Percentiles rank a stretch among this genome's conserved stretches.
Evolutionary conservation across 2,888 invertebrate species (phyloP).

Genomic region (Pseudoips prasinana): DNA sequence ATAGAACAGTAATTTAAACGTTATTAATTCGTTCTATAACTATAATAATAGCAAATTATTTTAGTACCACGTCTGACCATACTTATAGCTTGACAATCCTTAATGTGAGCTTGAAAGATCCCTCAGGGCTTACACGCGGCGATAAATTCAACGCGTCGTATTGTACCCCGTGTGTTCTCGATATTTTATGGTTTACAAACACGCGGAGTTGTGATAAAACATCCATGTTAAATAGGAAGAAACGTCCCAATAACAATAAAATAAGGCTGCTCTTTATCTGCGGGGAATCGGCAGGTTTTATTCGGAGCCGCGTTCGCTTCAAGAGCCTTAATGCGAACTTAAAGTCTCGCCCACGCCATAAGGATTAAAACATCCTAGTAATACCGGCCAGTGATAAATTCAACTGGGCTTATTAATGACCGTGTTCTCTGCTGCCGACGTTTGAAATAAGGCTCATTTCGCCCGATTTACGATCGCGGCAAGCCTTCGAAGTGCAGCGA

Average conservation of each 20-base stretch:
- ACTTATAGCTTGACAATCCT: conserved; percentile 25
- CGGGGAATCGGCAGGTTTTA: neutral
- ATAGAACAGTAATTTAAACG: too few species aligned
- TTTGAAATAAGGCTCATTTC: conserved; percentile 38
- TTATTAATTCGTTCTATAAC: too few species aligned
- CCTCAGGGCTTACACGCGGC: neutral
- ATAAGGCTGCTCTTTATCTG: neutral
- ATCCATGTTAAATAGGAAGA: neutral
- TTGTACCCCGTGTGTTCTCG: neutral
- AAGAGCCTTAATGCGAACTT: neutral
- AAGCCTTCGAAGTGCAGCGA: too few species aligned
- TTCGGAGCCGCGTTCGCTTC: neutral
- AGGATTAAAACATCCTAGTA: conserved; percentile 45
- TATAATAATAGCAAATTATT: too few species aligned
- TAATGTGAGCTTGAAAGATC: conserved; percentile 32
- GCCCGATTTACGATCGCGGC: conserved; percentile 31
- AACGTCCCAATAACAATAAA: conserved; percentile 1
- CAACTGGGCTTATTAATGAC: conserved; percentile 37
- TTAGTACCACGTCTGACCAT: conserved; percentile 19
- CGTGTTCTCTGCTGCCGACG: conserved; percentile 37
- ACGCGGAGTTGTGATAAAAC: neutral
- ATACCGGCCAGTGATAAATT: conserved; percentile 41
- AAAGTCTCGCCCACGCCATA: conserved; percentile 29
- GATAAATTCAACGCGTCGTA: neutral
- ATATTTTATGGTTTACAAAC: neutral